phyloP scores from a whole-genome alignment of 2,113 vertebrate species.

The Tauraco erythrolophus region DNA sequence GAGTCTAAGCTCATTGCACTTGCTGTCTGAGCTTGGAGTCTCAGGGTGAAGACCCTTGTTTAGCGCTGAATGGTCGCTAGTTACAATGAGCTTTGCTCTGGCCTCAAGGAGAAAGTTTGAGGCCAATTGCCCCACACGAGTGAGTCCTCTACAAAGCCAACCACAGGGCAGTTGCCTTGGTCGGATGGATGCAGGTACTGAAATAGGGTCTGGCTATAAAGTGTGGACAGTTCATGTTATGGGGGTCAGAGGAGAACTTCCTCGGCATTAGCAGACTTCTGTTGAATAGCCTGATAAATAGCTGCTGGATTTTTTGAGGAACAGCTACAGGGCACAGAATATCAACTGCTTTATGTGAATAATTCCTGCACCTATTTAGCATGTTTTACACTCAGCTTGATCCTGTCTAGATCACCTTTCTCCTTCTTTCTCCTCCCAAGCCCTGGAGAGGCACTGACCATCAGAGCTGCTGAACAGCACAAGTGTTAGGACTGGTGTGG shows the following conservation, averaged over 20 bases:
- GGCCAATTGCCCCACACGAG: accelerated
- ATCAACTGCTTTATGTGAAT: neutral
- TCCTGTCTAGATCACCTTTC: neutral
- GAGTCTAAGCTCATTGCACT: neutral
- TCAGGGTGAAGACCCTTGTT: neutral
- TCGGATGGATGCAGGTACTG: neutral
- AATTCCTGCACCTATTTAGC: neutral
- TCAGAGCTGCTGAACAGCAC: neutral
- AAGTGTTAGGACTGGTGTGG: neutral
- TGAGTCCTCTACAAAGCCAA: neutral
- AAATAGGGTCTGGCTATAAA: neutral
- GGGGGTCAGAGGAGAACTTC: neutral
- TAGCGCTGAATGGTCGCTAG: neutral
- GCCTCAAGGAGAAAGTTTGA: neutral
- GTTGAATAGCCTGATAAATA: neutral
- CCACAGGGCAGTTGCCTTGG: neutral
- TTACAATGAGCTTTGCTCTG: neutral
- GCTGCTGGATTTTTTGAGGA: neutral
- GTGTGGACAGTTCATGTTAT: neutral
- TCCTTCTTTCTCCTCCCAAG: neutral
- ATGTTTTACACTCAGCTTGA: neutral
- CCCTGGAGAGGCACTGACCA: neutral
- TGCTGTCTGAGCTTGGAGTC: neutral
- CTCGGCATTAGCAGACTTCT: neutral
- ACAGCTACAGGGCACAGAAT: neutral